Evolutionary conservation across 2,113 vertebrate species (phyloP).

Genomic region (Hypanus sabinus): DNA sequence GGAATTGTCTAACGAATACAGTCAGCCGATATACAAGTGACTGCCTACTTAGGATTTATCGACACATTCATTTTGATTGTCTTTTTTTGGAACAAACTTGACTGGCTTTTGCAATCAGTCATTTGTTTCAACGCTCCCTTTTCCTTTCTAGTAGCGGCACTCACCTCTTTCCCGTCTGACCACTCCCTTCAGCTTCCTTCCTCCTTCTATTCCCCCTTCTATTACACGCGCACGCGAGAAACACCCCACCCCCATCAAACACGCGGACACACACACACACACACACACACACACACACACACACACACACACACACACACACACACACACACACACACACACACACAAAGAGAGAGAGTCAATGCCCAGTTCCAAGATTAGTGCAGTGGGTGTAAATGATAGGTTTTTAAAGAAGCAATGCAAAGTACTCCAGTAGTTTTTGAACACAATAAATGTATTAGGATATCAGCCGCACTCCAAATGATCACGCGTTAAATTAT

Average conservation of each 20-base stretch:
- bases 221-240: not conserved
- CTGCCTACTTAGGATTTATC: not conserved
- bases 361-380: slow-evolving; percentile 45
- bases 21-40: not conserved
- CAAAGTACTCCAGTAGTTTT: slow-evolving; percentile 49
- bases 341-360: slow-evolving; percentile 18
- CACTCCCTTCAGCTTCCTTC: not conserved
- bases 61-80: not conserved
- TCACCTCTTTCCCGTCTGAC: slow-evolving; percentile 21
- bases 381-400: slow-evolving; percentile 57
- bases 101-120: not conserved
- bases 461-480: slow-evolving; percentile 64
- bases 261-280: too few species aligned
- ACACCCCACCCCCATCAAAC: not conserved
- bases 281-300: not conserved
- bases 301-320: not conserved
- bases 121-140: not conserved
- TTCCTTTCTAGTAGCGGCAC: not conserved
- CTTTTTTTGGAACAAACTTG: not conserved
- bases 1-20: not conserved
- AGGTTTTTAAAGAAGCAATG: slow-evolving; percentile 55
- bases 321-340: not conserved
- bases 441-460: slow-evolving; percentile 70
- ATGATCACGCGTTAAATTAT: slow-evolving; percentile 71
- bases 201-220: not conserved